Percentiles rank a stretch among this genome's conserved stretches.
Evolutionary conservation across 2,113 vertebrate species (phyloP).

Genomic region (Pardalotus punctatus): DNA sequence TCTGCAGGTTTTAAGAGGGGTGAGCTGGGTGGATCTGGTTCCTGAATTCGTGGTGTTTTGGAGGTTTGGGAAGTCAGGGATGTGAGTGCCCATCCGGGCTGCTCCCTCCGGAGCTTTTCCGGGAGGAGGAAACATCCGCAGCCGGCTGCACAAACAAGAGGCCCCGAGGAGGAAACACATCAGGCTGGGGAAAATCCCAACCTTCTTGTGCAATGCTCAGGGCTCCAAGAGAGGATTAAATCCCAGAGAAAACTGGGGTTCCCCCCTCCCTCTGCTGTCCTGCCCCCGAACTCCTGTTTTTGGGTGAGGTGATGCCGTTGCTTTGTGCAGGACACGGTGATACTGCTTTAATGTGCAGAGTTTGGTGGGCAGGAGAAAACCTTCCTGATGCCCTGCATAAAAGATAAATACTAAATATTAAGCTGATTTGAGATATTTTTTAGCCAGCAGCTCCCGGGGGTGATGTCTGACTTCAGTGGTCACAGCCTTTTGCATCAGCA

Average conservation of each 20-base stretch:
- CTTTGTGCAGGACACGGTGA: rapidly evolving
- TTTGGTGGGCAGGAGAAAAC: neutral
- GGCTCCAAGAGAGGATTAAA: neutral
- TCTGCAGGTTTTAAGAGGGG: rapidly evolving
- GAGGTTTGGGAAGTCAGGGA: neutral
- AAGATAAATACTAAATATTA: rapidly evolving
- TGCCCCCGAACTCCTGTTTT: neutral
- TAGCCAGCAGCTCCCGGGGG: neutral
- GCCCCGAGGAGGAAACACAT: neutral
- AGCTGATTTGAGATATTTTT: neutral
- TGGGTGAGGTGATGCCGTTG: rapidly evolving
- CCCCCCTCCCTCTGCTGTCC: neutral
- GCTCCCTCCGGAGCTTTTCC: neutral
- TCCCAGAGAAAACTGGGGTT: rapidly evolving
- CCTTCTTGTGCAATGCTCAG: neutral
- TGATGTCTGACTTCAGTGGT: rapidly evolving
- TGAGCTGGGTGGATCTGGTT: rapidly evolving
- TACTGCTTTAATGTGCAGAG: rapidly evolving
- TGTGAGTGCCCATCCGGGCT: neutral
- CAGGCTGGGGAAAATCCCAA: neutral
- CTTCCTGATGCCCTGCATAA: rapidly evolving
- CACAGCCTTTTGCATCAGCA: neutral
- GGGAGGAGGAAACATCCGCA: neutral
- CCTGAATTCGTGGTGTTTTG: rapidly evolving
- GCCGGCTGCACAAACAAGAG: neutral